A percentile compares a stretch with the other conserved stretches of the same genome.
These are phyloP conservation scores for Bufo gargarizans DNA, from an alignment of 2,113 vertebrate species.

Conservation along the genomic window DNA sequence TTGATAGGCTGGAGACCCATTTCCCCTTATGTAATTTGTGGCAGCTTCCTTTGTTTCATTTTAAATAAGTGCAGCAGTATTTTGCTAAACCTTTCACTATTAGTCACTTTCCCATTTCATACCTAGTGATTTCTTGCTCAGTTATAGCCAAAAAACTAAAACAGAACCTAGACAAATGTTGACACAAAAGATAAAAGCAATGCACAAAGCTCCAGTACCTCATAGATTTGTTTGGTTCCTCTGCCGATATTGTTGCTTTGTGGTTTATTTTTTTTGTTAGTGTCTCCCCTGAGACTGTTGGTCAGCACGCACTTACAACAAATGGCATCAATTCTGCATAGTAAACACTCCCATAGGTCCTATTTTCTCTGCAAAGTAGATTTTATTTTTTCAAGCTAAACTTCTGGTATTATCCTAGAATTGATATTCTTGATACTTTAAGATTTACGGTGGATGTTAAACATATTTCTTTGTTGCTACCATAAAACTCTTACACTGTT, in stretches of 20 bases:
- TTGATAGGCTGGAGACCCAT: background rate
- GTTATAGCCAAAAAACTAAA: conserved; percentile 24
- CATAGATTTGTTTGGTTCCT: background rate
- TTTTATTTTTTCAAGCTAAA: background rate
- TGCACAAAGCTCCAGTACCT: conserved; percentile 20
- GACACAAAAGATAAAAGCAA: background rate
- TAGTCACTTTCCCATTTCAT: conserved; percentile 33
- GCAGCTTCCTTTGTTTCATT: background rate
- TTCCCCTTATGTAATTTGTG: too few relatives aligned
- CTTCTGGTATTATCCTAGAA: background rate
- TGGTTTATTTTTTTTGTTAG: background rate
- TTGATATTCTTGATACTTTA: background rate
- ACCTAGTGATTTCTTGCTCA: background rate
- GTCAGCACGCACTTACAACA: conserved; percentile 3
- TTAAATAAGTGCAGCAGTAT: background rate
- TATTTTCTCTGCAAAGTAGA: conserved; percentile 5
- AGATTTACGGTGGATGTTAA: background rate
- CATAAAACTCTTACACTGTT: background rate
- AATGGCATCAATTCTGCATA: conserved; percentile 8
- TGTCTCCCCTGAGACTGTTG: background rate
- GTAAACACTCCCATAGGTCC: background rate
- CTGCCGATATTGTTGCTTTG: background rate
- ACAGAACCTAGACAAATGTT: background rate
- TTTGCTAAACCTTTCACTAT: conserved; percentile 17
- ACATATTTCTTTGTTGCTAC: background rate